Evolutionary conservation across 1,140 invertebrate genomes (phyloP), one percentile per base, ranked within the genome.

Genomic region (Popillia japonica): DNA sequence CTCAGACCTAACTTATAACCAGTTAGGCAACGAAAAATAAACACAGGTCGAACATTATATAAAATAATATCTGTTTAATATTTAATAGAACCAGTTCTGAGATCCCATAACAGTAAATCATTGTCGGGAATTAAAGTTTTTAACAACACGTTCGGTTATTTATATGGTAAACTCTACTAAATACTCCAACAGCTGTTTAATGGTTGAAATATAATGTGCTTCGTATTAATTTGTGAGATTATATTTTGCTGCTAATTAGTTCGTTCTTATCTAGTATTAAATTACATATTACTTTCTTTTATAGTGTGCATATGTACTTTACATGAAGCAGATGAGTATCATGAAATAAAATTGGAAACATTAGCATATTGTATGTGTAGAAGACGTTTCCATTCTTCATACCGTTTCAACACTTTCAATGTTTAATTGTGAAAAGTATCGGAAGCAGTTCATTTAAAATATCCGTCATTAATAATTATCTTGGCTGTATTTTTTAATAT

Each of bases 41-140:
- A 80, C 80, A 79, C 78, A 34, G 77, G 74, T 79, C 81, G 81
- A 78, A 83, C 80, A 80, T 82, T 83, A 83, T 84, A 82, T 84
- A 82, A 83, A 83, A 83, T 84, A 83, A 83, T 83, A 83, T 82
- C 83, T 81, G 79, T 83, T 85, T 83, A 84, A 84, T 84, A 85
- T 84, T 84, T 83, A 84, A 83, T 80, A 81, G 81, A 83, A 85
- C 83, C 83, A 81, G 83, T 83, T 84, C 80, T 40, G 72, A 74
- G 61, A 68, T 68, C 61, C 80, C 74, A 82, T 82, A 84, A 83
- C 83, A 83, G 79, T 85, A 82, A 83, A 85, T 85, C 84, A 84
- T 83, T 82, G 83, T 83, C 82, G 80, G 72, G 80, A 79, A 81
- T 83, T 84, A 82, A 84, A 83, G 14, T 78, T 82, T 82, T 81